phyloP scores from a whole-genome alignment of 1,140 invertebrate species.

The Diabrotica undecimpunctata region DNA sequence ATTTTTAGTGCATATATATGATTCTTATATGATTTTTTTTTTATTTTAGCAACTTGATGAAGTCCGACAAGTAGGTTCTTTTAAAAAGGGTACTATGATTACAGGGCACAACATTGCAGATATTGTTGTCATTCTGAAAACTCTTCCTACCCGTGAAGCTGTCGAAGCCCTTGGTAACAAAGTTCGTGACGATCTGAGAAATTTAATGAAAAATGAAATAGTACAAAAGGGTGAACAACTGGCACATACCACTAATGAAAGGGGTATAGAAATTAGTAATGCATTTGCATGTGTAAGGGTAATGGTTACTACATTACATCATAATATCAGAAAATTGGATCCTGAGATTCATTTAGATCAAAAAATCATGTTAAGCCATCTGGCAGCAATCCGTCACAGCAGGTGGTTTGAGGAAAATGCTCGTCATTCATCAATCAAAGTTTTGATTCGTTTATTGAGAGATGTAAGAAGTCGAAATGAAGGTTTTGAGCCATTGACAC shows the following conservation, averaged over 20 bases:
- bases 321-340: constrained; percentile 89
- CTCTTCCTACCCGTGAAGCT: constrained; percentile 91
- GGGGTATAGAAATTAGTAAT: constrained; percentile 79
- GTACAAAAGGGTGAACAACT: constrained; percentile 59
- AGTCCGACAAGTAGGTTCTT: constrained; percentile 92
- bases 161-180: constrained; percentile 88
- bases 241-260: constrained; percentile 63
- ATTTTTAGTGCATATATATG: neutral
- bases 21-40: constrained; percentile 10
- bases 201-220: constrained; percentile 59
- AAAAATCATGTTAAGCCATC: constrained; percentile 81
- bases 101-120: constrained; percentile 93
- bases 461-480: constrained; percentile 87
- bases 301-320: constrained; percentile 88
- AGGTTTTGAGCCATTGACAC: constrained; percentile 84
- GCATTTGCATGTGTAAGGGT: constrained; percentile 82
- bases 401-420: constrained; percentile 99
- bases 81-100: constrained; percentile 98
- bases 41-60: constrained; percentile 86
- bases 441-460: constrained; percentile 85
- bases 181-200: constrained; percentile 79
- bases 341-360: constrained; percentile 86
- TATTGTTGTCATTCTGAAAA: constrained; percentile 97
- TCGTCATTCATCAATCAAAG: constrained; percentile 95
- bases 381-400: constrained; percentile 91